A percentile compares a stretch with the other conserved stretches of the same genome.
phyloP scores from a whole-genome alignment of 2,888 invertebrate species.

The Ommatoiulus sabulosus region DNA sequence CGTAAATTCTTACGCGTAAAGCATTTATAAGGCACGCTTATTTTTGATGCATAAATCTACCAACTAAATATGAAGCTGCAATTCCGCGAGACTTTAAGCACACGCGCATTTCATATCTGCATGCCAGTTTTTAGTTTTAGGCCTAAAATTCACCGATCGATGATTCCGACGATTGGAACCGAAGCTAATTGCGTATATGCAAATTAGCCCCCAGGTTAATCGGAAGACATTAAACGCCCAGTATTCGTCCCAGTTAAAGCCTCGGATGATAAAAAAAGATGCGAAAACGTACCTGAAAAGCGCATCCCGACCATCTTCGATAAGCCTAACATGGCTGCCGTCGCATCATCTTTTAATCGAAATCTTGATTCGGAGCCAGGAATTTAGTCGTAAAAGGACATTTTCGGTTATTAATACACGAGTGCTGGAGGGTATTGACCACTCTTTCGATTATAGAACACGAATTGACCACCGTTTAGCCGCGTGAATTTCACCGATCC shows the following conservation, averaged over 20 bases:
- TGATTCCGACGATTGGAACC: neutral
- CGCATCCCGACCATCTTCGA: neutral
- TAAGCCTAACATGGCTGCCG: slow-evolving; percentile 37
- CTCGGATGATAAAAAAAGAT: neutral
- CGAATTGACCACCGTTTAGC: neutral
- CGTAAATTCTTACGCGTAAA: neutral
- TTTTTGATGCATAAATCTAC: neutral
- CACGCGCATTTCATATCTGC: neutral
- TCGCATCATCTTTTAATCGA: neutral
- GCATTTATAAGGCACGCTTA: neutral
- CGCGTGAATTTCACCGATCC: neutral
- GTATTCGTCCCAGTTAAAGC: neutral
- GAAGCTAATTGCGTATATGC: slow-evolving; percentile 1
- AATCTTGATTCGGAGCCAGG: neutral
- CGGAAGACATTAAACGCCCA: neutral
- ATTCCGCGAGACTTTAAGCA: neutral
- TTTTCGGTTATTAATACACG: neutral
- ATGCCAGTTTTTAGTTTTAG: neutral
- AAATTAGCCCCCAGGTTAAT: slow-evolving; percentile 21
- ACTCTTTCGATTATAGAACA: neutral
- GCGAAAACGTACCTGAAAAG: neutral
- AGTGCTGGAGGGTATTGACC: neutral
- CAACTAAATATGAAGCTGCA: slow-evolving; percentile 14
- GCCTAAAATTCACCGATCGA: slow-evolving; percentile 14
- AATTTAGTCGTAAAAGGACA: neutral